These are phyloP conservation scores for Glossosoma conforme DNA, from an alignment of 1,140 invertebrate genomes.

Conservation along the genomic window DNA sequence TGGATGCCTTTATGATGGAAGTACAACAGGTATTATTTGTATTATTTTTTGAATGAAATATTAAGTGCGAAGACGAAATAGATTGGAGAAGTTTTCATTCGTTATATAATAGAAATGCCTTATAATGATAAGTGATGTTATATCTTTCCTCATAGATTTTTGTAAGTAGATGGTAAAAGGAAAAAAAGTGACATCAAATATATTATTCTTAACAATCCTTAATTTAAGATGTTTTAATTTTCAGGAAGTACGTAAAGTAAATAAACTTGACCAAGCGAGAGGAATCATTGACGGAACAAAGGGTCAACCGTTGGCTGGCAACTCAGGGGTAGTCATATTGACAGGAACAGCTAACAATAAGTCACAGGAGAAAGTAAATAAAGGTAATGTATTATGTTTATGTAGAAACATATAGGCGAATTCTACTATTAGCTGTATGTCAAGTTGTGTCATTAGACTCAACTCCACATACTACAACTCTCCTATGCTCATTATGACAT, in stretches of 20 bases:
- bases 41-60: neutral
- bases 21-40: constrained; percentile 43
- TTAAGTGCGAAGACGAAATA: neutral
- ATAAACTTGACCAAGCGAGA: constrained; percentile 61
- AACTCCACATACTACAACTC: too few species aligned
- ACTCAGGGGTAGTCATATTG: constrained; percentile 70
- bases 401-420: too few species aligned
- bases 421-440: too few species aligned
- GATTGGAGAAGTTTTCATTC: too few species aligned
- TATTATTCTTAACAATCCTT: neutral
- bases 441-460: too few species aligned
- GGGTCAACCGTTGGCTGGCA: constrained; percentile 39
- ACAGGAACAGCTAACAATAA: constrained; percentile 90
- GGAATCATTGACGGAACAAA: constrained; percentile 47
- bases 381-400: constrained; percentile 54
- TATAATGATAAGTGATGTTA: too few species aligned
- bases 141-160: too few species aligned
- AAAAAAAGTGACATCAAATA: too few species aligned
- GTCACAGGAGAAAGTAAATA: constrained; percentile 64
- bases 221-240: constrained; percentile 25
- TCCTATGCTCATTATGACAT: too few species aligned
- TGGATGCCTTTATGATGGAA: constrained; percentile 95
- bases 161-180: too few species aligned
- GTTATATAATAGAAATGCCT: too few species aligned
- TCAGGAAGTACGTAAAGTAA: constrained; percentile 87